Percentiles rank a stretch among this genome's conserved stretches.
These are phyloP conservation scores for Paraescarpia echinospica DNA, from an alignment of 1,140 invertebrate species.

Conservation along the genomic window DNA sequence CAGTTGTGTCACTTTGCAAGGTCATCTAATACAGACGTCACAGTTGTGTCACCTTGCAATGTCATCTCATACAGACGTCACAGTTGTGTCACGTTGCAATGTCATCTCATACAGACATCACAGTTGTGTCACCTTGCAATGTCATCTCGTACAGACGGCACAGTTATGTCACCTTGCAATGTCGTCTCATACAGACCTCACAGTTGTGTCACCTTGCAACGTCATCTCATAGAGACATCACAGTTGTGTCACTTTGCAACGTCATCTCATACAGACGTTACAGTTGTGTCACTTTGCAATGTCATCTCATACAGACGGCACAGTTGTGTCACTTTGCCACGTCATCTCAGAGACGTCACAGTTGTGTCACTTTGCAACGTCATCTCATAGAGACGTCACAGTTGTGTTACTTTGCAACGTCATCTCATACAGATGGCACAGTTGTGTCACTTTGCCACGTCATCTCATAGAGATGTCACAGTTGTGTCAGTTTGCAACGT, in stretches of 20 bases:
- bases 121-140: not conserved
- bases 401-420: not conserved
- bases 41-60: not conserved
- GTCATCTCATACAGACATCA: not conserved
- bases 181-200: not conserved
- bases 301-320: slow-evolving; percentile 80
- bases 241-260: not conserved
- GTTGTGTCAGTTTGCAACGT: no score
- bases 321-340: not conserved
- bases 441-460: not conserved
- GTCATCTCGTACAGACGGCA: slow-evolving; percentile 37
- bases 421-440: not conserved
- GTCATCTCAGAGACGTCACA: not conserved
- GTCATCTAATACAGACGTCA: slow-evolving; percentile 49
- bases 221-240: not conserved
- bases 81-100: not conserved
- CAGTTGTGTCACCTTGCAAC: not conserved
- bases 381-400: not conserved
- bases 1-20: not conserved
- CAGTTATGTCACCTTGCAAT: not conserved
- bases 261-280: not conserved
- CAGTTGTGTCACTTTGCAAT: slow-evolving; percentile 84
- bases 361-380: not conserved
- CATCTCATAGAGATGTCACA: no score
- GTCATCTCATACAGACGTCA: not conserved